Base-by-base conservation (phyloP, 64 coral and sea anemone genomes). In the Stylophora pistillata region DNA sequence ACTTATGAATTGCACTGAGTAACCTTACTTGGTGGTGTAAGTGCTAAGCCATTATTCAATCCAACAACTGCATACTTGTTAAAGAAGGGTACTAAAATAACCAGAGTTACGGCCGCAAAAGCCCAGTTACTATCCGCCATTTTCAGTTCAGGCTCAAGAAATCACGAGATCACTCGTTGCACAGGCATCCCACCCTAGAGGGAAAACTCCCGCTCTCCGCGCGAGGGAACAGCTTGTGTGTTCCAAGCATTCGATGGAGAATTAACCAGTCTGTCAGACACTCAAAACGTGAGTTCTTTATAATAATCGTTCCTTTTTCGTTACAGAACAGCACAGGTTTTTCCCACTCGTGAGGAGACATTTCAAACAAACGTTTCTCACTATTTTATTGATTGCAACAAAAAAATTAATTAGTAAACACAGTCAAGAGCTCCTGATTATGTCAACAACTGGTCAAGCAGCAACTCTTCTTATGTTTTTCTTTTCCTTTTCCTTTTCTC, bases 11-110 rank as follows among this genome's bases (percentile, higher is more conserved):
- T 66, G 20, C 23, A 66, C 25, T n/a, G 25, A 23, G 21, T 25
- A 78, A 34, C 71, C 90, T 69, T 92, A 92, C 90, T 92, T 72
- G 90, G 90, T 78, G 90, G 90, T 56, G 90, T 92, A 32, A 85
- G 82, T 56, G 90, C 90, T 60, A 92, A 52, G 15, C 90, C 90
- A 69, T 92, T 92, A 20, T 92, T 73, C 16, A 92, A 70, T 0
- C 61, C 80, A 27, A 53, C 15, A 70, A 84, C 80, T 37, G 53
- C 12, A 53, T 53, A 0, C 13, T 84, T 70, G 23, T 84, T 34
- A 34, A 13, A 14, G 26, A 84, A 69, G 53, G 10, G 34, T 54
- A 12, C 21, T 53, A 84, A 4, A 53, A 53, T 7, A 33, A 84
- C 9, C 60, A 70, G 18, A 71, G 54, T 17, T 34, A 68, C 20